Percentiles rank a stretch among this genome's conserved stretches.
Conservation (phyloP, 1,140 invertebrate genomes). For the Adoxophyes honmai region DNA sequence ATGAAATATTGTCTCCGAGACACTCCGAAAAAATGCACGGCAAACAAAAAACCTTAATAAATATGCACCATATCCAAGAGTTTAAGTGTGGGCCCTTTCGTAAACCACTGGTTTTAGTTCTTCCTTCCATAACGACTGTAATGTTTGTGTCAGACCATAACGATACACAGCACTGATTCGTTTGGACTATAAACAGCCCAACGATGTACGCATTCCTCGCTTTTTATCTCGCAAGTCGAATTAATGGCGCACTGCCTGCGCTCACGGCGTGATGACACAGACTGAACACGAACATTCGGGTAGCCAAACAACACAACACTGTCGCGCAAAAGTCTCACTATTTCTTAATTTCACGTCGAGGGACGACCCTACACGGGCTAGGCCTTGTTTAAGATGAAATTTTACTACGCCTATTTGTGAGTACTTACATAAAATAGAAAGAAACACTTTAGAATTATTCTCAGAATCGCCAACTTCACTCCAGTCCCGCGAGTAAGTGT, state of each 20-base stretch:
- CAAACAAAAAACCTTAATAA: slow-evolving; percentile 54
- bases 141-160: slow-evolving; percentile 49
- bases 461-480: slow-evolving; percentile 62
- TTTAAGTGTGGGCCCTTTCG: slow-evolving; percentile 44
- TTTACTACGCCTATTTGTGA: slow-evolving; percentile 40
- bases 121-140: slow-evolving; percentile 53
- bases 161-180: slow-evolving; percentile 40
- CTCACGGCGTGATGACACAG: slow-evolving; percentile 56
- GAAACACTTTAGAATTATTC: slow-evolving; percentile 48
- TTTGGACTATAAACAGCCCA: slow-evolving; percentile 38
- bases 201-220: slow-evolving; percentile 53
- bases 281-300: slow-evolving; percentile 38
- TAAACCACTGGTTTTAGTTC: slow-evolving; percentile 48
- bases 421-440: slow-evolving; percentile 68
- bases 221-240: slow-evolving; percentile 44
- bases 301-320: not conserved
- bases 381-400: slow-evolving; percentile 33
- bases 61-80: slow-evolving; percentile 57
- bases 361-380: slow-evolving; percentile 26
- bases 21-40: slow-evolving; percentile 54
- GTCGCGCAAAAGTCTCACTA: slow-evolving; percentile 31
- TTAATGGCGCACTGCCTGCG: slow-evolving; percentile 64
- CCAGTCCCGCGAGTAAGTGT: slow-evolving; percentile 17
- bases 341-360: slow-evolving; percentile 28
- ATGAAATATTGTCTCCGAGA: slow-evolving; percentile 44